These are phyloP conservation scores for Trididemnum nubilum DNA, from an alignment of 23 tunicate species.

Conservation along the genomic window DNA sequence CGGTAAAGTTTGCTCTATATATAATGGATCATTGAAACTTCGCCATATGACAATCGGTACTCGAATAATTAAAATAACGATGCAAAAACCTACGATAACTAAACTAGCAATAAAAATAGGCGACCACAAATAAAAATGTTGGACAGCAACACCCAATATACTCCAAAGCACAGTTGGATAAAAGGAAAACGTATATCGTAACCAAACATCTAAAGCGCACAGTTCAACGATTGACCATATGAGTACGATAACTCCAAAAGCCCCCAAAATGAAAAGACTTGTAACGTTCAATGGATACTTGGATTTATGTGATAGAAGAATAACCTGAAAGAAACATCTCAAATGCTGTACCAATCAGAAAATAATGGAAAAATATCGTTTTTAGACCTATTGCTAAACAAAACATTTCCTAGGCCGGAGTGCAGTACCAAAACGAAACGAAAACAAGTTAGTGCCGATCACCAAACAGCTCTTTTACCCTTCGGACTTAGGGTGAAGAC, in stretches of 20 bases:
- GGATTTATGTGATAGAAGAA: conserved; percentile 40
- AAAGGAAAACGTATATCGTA: conserved; percentile 64
- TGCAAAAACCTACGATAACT: conserved; percentile 32
- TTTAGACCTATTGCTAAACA: too few relatives aligned
- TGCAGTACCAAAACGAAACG: too few relatives aligned
- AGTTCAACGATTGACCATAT: conserved; percentile 58
- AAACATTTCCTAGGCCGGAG: too few relatives aligned
- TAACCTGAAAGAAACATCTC: too few relatives aligned
- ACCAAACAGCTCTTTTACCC: too few relatives aligned
- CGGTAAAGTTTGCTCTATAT: conserved; percentile 71
- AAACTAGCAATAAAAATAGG: conserved; percentile 43
- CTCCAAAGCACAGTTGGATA: conserved; percentile 57
- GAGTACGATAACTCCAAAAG: conserved; percentile 34
- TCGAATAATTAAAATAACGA: conserved; percentile 39
- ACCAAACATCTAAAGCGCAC: conserved; percentile 55
- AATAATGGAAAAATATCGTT: too few relatives aligned
- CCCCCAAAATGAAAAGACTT: conserved; percentile 29
- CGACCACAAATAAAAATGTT: conserved; percentile 58
- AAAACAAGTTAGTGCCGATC: too few relatives aligned
- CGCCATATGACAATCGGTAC: conserved; percentile 73
- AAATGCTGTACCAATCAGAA: too few relatives aligned
- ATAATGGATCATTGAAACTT: conserved; percentile 58
- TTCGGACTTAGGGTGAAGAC: too few relatives aligned
- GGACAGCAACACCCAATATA: conserved; percentile 31
- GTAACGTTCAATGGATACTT: conserved; percentile 35